phyloP scores from a whole-genome alignment of 2,113 vertebrate genomes.

The Suricata suricatta region DNA sequence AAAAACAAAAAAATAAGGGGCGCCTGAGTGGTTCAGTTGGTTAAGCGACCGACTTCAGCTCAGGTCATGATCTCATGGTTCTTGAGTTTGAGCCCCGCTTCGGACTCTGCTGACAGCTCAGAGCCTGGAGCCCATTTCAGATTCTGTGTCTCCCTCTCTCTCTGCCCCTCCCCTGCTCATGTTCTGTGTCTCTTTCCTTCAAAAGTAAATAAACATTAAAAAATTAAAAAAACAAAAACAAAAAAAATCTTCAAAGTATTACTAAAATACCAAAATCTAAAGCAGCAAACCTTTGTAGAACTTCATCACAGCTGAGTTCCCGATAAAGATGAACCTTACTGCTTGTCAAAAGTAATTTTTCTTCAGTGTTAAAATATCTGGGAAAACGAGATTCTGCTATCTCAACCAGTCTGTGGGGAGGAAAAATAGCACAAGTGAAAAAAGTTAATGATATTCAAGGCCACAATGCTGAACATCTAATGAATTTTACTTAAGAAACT shows the following conservation, averaged over 20 bases:
- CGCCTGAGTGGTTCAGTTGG: too few species aligned
- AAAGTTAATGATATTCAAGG: neutral
- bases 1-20: neutral
- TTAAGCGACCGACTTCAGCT: too few species aligned
- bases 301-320: constrained; percentile 89
- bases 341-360: constrained; percentile 87
- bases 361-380: constrained; percentile 84
- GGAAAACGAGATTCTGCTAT: constrained; percentile 89
- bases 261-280: constrained; percentile 42
- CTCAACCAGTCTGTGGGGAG: constrained; percentile 84
- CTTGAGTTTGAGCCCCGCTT: too few species aligned
- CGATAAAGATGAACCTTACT: constrained; percentile 86
- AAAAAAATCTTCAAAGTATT: neutral
- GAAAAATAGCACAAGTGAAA: neutral
- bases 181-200: too few species aligned
- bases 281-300: constrained; percentile 86
- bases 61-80: too few species aligned
- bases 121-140: too few species aligned
- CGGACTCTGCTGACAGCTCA: too few species aligned
- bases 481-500: constrained; percentile 7
- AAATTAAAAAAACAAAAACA: too few species aligned
- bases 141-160: too few species aligned
- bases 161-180: too few species aligned
- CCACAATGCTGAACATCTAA: neutral
- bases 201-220: too few species aligned